Conservation (phyloP, 2,797 vertebrate species). For the Vultur gryphus region DNA sequence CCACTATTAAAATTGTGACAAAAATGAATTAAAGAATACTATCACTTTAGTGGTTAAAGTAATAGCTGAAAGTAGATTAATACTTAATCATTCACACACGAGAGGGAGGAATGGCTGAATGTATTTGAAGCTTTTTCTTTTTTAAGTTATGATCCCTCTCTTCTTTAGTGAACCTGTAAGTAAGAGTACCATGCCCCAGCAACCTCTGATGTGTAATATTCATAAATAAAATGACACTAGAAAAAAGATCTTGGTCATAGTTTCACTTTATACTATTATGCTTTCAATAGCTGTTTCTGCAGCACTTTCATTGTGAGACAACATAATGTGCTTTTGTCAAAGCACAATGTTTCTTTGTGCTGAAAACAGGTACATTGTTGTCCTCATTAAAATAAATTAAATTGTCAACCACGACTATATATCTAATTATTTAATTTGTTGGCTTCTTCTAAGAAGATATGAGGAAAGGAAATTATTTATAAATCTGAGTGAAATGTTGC, state of each 20-base stretch:
- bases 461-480: neutral
- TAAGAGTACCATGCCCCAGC: neutral
- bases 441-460: neutral
- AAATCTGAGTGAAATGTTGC: neutral
- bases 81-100: neutral
- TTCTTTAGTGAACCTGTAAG: neutral
- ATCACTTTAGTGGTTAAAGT: neutral
- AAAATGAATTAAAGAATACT: neutral
- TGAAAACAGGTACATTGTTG: constrained; percentile 34
- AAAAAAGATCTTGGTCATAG: neutral
- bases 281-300: neutral
- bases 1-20: neutral
- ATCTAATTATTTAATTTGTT: constrained; percentile 55
- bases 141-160: neutral
- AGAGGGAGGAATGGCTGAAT: neutral
- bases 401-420: neutral
- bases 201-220: neutral
- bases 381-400: constrained; percentile 61
- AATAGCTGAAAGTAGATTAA: neutral
- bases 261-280: constrained; percentile 24
- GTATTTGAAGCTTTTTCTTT: neutral
- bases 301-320: constrained; percentile 4
- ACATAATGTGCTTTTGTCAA: constrained; percentile 39
- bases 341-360: constrained; percentile 29
- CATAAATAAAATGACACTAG: neutral